Evolutionary conservation across 1,140 invertebrate species (phyloP), one percentile per base, ranked within the genome.

Genomic region (Zaprionus lachaisei): DNA sequence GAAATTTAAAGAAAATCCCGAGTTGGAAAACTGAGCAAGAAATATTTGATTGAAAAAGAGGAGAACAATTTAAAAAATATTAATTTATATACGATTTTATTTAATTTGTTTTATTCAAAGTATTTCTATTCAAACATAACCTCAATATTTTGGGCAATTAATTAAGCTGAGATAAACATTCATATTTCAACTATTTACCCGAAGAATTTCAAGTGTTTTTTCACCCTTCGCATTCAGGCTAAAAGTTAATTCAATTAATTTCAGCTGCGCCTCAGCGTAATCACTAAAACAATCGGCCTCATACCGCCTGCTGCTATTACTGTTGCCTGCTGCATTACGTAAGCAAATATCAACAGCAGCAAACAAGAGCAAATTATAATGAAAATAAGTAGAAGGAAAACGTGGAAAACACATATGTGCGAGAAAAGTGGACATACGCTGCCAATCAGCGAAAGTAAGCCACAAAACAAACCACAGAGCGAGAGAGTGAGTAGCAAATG

Each of bases 391-490:
- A 44, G 37, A 69, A 54, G 49, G 47, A 67, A 66, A 70, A 70
- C 64, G 51, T 71, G 62, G 31, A 34, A 34, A 34, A 34, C n/a
- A 58, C 55, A 71, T 56, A 41, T 65, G 51, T 56, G 61, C 24
- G 34, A 24, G 60, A 62, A 80, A 71, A 47, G 62, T 66, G 69
- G 62, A 77, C 68, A 85, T 69, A 77, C 64, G 81, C 85, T 90
- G 85, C 83, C 84, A 87, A 87, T 87, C 84, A 89, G 72, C 67
- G 72, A 68, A 75, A 87, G 74, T 75, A 81, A 83, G 74, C 84
- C 81, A 79, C 80, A 87, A 77, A 83, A 73, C 72, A 72, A 79
- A 54, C 68, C 71, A 60, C 20, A 74, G 62, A 67, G 47, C 11
- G 1, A 9, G 14, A 41, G 38, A 15, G 5, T 5, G 14, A 34